phyloP scores from a whole-genome alignment of 2,113 vertebrate genomes.

The Tragulus kanchil region DNA sequence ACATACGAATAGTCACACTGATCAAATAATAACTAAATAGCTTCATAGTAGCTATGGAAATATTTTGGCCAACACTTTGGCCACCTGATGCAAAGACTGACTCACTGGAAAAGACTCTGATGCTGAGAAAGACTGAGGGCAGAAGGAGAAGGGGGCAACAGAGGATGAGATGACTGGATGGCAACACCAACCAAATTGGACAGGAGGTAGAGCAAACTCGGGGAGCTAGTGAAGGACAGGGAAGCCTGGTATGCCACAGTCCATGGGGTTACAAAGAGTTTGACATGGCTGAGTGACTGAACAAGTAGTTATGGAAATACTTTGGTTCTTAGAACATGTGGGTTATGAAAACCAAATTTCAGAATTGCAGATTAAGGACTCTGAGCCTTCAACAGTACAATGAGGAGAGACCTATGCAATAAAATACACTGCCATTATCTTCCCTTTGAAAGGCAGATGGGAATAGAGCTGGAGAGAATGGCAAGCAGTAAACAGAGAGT shows the following conservation, averaged over 20 bases:
- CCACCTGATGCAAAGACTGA: too few species aligned
- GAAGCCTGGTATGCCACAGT: too few species aligned
- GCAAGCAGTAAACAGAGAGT: background rate
- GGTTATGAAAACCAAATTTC: slow-evolving; percentile 5
- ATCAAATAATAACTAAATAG: slow-evolving; percentile 31
- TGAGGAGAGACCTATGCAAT: background rate
- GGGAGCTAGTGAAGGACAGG: too few species aligned
- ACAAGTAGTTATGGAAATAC: background rate
- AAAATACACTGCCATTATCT: background rate
- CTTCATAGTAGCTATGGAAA: background rate
- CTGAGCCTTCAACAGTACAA: background rate
- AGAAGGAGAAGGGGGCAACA: too few species aligned
- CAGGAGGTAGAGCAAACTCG: too few species aligned
- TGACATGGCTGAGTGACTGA: too few species aligned
- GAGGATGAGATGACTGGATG: too few species aligned
- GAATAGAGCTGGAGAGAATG: background rate
- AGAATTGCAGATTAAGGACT: background rate
- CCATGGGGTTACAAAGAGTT: too few species aligned
- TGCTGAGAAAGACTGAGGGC: too few species aligned
- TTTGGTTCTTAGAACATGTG: slow-evolving; percentile 5
- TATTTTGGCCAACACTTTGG: background rate
- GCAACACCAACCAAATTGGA: too few species aligned
- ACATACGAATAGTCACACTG: slow-evolving; percentile 11
- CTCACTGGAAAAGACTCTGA: too few species aligned
- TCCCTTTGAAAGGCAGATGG: background rate